phyloP scores from a whole-genome alignment of 2,888 invertebrate species.

The Caenorhabditis angaria region DNA sequence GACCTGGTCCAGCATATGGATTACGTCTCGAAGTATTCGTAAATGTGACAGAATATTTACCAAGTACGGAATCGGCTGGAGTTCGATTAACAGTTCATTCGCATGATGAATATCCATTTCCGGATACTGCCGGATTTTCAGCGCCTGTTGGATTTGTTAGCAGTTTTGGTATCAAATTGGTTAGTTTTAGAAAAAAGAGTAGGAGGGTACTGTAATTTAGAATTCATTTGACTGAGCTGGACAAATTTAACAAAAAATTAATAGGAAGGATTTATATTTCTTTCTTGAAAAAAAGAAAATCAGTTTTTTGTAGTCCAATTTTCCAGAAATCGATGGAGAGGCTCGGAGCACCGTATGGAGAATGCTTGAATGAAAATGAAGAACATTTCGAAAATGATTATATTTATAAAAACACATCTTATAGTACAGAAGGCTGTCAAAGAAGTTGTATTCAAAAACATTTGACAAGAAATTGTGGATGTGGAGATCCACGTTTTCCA shows the following conservation, averaged over 20 bases:
- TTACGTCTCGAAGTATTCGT: slow-evolving; percentile 70
- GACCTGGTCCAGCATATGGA: slow-evolving; percentile 70
- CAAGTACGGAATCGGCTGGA: slow-evolving; percentile 70
- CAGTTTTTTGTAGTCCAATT: no score
- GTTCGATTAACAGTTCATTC: slow-evolving; percentile 69
- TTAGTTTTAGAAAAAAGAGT: slow-evolving; percentile 18
- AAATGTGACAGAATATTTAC: slow-evolving; percentile 69
- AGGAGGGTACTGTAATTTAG: not conserved
- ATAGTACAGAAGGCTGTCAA: slow-evolving; percentile 70
- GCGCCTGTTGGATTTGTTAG: slow-evolving; percentile 71
- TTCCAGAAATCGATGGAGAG: slow-evolving; percentile 66
- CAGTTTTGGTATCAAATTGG: slow-evolving; percentile 69
- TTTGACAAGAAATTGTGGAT: slow-evolving; percentile 62
- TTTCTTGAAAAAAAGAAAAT: no score
- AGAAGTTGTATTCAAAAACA: slow-evolving; percentile 64
- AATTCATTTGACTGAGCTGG: not conserved
- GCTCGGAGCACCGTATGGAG: slow-evolving; percentile 69
- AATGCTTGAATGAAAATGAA: slow-evolving; percentile 48
- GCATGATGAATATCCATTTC: slow-evolving; percentile 66
- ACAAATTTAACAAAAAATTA: no score
- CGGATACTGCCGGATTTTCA: slow-evolving; percentile 70
- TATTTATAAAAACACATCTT: slow-evolving; percentile 65
- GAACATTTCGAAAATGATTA: slow-evolving; percentile 66
- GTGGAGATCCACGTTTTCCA: slow-evolving; percentile 71
- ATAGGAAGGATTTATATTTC: no score